Evolutionary conservation across 2,113 vertebrate genomes (phyloP), one percentile per base, ranked within the genome.

Genomic region (Grammomys dolichurus): DNA sequence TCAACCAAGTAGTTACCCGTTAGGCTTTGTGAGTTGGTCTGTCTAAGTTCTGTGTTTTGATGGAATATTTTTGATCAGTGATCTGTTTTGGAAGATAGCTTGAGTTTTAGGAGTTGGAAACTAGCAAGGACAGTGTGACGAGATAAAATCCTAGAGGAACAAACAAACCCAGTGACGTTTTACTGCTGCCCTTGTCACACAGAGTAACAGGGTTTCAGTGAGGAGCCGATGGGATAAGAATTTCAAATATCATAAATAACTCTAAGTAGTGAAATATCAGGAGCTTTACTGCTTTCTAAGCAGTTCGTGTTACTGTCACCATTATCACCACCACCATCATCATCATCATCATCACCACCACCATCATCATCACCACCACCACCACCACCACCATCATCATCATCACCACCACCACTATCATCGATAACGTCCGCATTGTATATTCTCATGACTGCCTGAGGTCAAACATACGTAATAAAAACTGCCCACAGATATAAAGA

Each of bases 41-140:
- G 40, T 91, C 94, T 75, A 90, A 84, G 72, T 89, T 14, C 22
- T 26, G 89, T 77, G 81, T 91, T 96, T 96, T 94, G 67, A 82
- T 76, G 5, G 85, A 46, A 58, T 91, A 46, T 46, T 93, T 97
- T 91, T 87, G 26, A 95, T 94, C 76, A 63, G 69, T 75, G 22
- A 70, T 84, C 48, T 94, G 80, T 91, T 96, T 43, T 60, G 54
- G 36, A 46, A 14, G 51, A 76, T 43, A 7, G 26, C n/a, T 31
- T 58, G 4, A 75, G 70, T 33, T 12, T 12, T 14, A 31, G 69
- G 69, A 89, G 26, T 58, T 89, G 4, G 51, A 89, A 26, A 58
- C 69, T 54, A 58, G 14, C 2, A 1, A 43, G 69, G n/a, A 54
- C 26, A 73, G 54, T 67, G 48, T 72, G 63, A 19, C 67, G 75